These are phyloP conservation scores for Wasmannia auropunctata DNA, from an alignment of 1,140 invertebrate species.

Conservation along the genomic window DNA sequence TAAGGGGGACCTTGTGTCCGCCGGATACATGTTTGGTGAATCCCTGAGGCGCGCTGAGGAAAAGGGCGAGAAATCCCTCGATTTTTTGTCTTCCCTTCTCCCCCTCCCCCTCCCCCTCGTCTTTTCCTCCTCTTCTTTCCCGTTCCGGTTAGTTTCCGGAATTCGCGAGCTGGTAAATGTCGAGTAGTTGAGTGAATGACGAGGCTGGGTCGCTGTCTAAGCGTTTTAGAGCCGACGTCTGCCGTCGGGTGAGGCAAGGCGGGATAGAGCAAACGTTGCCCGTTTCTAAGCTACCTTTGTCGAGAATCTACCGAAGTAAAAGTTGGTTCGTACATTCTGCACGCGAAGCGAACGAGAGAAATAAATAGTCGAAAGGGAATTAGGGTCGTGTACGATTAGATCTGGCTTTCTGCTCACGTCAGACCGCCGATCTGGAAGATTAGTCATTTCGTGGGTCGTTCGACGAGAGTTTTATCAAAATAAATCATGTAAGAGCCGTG, in stretches of 20 bases:
- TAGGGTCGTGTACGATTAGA: slow-evolving; percentile 30
- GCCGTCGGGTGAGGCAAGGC: background rate
- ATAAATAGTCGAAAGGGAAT: slow-evolving; percentile 4
- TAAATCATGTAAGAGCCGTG: background rate
- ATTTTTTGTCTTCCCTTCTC: background rate
- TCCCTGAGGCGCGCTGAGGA: background rate
- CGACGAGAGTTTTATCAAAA: slow-evolving; percentile 1
- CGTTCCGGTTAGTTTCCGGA: background rate
- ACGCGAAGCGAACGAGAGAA: background rate
- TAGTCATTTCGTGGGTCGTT: background rate
- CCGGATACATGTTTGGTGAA: too few species aligned
- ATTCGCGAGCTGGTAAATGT: slow-evolving; percentile 22
- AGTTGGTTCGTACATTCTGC: slow-evolving; percentile 9
- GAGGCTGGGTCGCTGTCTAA: slow-evolving; percentile 21
- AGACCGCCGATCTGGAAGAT: slow-evolving; percentile 1
- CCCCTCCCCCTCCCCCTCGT: background rate
- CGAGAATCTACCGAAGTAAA: slow-evolving; percentile 8
- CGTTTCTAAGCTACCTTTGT: too few species aligned
- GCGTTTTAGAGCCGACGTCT: slow-evolving; percentile 21
- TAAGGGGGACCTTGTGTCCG: background rate
- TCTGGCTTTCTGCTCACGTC: slow-evolving; percentile 11
- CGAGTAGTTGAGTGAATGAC: background rate
- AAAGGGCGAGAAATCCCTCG: slow-evolving; percentile 15
- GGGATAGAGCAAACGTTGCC: background rate
- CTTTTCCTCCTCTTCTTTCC: background rate